Conservation (phyloP, 2,888 invertebrate species). For the Dexiosoma caninum region DNA sequence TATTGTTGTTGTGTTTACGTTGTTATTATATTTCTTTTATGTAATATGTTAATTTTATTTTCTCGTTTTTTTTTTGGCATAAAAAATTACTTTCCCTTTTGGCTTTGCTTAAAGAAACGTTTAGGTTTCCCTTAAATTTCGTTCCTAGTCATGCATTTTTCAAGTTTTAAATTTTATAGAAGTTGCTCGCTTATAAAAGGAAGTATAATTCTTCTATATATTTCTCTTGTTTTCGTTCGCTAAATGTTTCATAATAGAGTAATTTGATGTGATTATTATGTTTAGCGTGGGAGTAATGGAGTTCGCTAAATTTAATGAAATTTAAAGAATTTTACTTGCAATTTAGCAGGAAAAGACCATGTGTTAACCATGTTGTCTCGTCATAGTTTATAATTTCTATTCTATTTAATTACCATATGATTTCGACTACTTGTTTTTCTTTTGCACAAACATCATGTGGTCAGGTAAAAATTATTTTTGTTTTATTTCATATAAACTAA, state of each 20-base stretch:
- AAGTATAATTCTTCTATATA: constrained; percentile 20
- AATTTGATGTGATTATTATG: constrained; percentile 54
- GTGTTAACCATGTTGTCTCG: too few species aligned
- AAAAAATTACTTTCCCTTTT: constrained; percentile 11
- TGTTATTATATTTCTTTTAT: constrained; percentile 16
- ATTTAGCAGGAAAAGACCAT: too few species aligned
- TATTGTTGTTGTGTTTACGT: constrained; percentile 29
- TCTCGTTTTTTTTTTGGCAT: not conserved
- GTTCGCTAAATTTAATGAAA: not conserved
- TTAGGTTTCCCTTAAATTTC: not conserved
- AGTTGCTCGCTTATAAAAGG: not conserved
- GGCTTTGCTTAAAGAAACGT: constrained; percentile 19
- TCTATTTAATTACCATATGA: too few species aligned
- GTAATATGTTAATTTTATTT: constrained; percentile 40
- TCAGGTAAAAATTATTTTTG: too few species aligned
- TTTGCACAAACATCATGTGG: too few species aligned
- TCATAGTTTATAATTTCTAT: too few species aligned
- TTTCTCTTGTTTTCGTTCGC: constrained; percentile 4
- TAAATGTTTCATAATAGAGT: constrained; percentile 59
- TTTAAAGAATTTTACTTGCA: not conserved
- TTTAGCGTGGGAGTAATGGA: not conserved
- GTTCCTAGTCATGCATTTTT: constrained; percentile 11
- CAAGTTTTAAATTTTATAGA: constrained; percentile 25
- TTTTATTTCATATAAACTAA: too few species aligned
- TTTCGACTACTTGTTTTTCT: too few species aligned